phyloP scores from a whole-genome alignment of 2,797 vertebrate genomes.

The Leptatherina wallacei region DNA sequence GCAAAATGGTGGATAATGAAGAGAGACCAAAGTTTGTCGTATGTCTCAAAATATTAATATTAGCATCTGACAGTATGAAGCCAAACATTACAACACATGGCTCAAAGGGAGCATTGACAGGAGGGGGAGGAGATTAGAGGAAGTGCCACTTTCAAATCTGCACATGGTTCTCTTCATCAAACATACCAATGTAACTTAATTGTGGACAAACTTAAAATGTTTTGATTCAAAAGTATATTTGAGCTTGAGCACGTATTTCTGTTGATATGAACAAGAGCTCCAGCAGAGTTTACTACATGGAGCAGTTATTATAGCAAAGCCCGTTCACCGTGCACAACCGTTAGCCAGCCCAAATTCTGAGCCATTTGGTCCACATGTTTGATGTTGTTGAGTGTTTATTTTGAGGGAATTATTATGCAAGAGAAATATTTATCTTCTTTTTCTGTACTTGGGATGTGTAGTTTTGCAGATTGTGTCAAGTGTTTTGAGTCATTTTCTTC shows the following conservation, averaged over 20 bases:
- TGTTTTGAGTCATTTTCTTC: background rate
- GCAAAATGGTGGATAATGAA: background rate
- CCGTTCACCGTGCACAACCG: background rate
- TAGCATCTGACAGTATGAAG: no score
- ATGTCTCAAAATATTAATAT: background rate
- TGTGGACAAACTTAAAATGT: conserved; percentile 11
- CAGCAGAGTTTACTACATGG: background rate
- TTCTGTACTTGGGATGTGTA: background rate
- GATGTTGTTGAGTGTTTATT: background rate
- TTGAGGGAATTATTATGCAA: background rate
- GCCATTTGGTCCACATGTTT: background rate
- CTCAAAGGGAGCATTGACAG: no score
- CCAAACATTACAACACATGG: background rate
- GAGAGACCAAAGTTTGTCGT: background rate
- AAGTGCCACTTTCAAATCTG: no score
- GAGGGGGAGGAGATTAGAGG: no score
- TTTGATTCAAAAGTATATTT: background rate
- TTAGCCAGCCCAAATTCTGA: background rate
- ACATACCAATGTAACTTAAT: background rate
- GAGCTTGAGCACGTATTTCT: conserved; percentile 10
- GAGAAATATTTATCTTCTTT: background rate
- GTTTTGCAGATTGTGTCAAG: background rate
- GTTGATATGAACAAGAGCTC: conserved; percentile 1
- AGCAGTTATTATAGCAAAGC: conserved; percentile 4
- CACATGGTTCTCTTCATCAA: background rate